Evolutionary conservation across 2,797 vertebrate species (phyloP), one percentile per base, ranked within the genome.

Genomic region (Clangula hyemalis): DNA sequence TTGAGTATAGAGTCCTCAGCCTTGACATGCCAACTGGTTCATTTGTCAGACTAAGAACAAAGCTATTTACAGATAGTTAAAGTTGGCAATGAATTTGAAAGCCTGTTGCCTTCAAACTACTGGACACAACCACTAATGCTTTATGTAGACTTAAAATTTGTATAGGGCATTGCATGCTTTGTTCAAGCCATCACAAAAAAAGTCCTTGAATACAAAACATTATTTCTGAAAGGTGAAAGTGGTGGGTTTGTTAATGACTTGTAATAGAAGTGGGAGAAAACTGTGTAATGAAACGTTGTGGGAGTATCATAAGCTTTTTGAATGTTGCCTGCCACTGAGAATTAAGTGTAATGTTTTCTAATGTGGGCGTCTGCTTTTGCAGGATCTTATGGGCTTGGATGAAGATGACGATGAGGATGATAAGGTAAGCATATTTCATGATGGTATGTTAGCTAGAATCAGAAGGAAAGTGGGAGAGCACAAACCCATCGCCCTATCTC

Each of bases 321-420:
- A 87, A 61, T 45, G 8, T 56, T 87, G 87, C 22, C 66, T 93
- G 56, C 72, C n/a, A 7, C 34, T 41, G n/a, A 70, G 70, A 82
- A 82, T 79, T 68, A 95, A 66, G 13, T 41, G 34, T 54, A 53
- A 8, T 66, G 78, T 73, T 85, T 74, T 96, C 74, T 96, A 94
- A 96, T 49, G 6, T 8, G 84, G 88, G 61, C 38, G 75, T 95
- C 72, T 92, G 78, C 69, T 96, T 94, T 98, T 97, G 49, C 96
- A 99, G 99, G 99, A 99, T 85, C 98, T 98, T 96, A 98, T 99
- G 95, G 98, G 98, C 83, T 77, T 98, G 89, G 98, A 98, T 51
- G 99, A 99, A 39, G 99, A 99, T 2, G 99, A 99, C 24, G 99
- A 99, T 57, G 99, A 99, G 34, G 99, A 99, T 77, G 99, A 99